Evolutionary conservation across 1,140 invertebrate species (phyloP).

Genomic region (Scaptomyza hsui): DNA sequence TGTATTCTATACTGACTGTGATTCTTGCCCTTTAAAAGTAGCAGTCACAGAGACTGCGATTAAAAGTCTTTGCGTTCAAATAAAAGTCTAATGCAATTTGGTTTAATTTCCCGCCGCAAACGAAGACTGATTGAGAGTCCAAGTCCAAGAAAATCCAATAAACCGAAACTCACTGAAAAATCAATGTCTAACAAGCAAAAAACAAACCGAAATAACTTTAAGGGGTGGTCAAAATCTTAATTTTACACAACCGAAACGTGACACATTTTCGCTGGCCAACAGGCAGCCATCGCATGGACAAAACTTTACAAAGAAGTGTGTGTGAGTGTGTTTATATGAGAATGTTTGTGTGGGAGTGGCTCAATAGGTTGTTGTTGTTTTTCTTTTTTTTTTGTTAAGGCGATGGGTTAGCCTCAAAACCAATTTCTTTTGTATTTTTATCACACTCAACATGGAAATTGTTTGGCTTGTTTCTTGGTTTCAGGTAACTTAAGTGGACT

Average conservation of each 20-base stretch:
- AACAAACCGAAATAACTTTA: constrained; percentile 55
- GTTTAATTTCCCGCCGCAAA: constrained; percentile 66
- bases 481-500: constrained; percentile 42
- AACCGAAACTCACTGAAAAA: constrained; percentile 51
- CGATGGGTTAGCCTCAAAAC: constrained; percentile 40
- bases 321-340: constrained; percentile 4
- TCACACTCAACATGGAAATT: constrained; percentile 54
- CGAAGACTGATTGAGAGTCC: constrained; percentile 64
- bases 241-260: constrained; percentile 70
- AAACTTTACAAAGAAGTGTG: constrained; percentile 54
- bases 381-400: constrained; percentile 20
- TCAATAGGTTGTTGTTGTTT: constrained; percentile 55
- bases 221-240: constrained; percentile 58
- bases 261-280: constrained; percentile 64
- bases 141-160: constrained; percentile 43
- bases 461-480: constrained; percentile 27
- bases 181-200: constrained; percentile 70
- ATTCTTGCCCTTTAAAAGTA: constrained; percentile 20
- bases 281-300: constrained; percentile 19
- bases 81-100: constrained; percentile 60
- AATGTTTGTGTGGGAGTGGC: constrained; percentile 23
- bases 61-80: constrained; percentile 28
- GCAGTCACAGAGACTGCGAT: constrained; percentile 1
- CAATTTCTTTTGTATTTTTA: constrained; percentile 62
- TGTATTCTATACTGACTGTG: constrained; percentile 14